A percentile compares a stretch with the other conserved stretches of the same genome.
Conservation (phyloP, 1,140 invertebrate genomes). For the Latrodectus geometricus region DNA sequence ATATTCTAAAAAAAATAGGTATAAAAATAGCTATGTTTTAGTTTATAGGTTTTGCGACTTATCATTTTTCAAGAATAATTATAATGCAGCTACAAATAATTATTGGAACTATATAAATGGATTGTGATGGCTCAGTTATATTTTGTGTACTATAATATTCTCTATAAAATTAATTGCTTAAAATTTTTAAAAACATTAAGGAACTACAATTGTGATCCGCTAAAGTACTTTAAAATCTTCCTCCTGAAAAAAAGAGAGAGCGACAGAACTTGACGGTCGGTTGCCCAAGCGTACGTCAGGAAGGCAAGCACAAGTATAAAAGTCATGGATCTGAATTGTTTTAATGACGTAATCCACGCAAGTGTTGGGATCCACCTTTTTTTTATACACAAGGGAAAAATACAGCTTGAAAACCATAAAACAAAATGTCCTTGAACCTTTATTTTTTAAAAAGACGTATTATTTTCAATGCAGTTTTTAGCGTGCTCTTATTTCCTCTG, state of each 20-base stretch:
- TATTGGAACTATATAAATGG: too few species aligned
- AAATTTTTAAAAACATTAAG: too few species aligned
- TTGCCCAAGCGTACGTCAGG: slow-evolving; percentile 12
- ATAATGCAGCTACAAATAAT: too few species aligned
- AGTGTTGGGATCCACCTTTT: not conserved
- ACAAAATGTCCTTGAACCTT: slow-evolving; percentile 38
- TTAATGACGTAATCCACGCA: slow-evolving; percentile 36
- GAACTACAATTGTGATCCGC: too few species aligned
- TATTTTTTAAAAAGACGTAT: not conserved
- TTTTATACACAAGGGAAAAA: not conserved
- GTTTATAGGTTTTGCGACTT: too few species aligned
- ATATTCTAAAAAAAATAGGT: too few species aligned
- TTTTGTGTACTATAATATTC: too few species aligned
- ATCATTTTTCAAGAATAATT: too few species aligned
- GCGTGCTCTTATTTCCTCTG: not conserved
- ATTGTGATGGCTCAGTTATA: too few species aligned
- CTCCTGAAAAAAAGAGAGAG: not conserved
- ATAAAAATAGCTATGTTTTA: too few species aligned
- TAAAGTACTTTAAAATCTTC: too few species aligned
- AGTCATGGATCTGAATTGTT: slow-evolving; percentile 18
- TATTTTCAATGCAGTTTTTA: not conserved
- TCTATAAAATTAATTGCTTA: too few species aligned
- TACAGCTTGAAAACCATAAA: not conserved
- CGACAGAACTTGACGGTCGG: not conserved
- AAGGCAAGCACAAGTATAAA: slow-evolving; percentile 6